These are phyloP conservation scores for Ophonus ardosiacus DNA, from an alignment of 2,888 invertebrate species.

Conservation along the genomic window DNA sequence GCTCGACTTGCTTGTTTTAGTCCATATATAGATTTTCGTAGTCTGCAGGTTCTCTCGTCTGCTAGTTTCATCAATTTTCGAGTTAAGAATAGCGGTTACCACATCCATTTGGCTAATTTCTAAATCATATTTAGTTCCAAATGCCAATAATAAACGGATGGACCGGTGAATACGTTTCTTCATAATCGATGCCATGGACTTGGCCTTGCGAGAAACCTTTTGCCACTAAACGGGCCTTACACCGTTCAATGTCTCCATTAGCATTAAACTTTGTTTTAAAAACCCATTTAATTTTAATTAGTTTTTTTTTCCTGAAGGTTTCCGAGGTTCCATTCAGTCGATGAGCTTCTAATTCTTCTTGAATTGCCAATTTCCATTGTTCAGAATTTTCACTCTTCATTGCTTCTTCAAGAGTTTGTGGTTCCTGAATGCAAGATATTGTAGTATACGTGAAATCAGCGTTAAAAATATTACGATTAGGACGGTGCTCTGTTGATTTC, in stretches of 20 bases:
- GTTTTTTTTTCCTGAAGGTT: background rate
- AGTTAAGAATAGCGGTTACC: background rate
- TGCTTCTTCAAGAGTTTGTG: background rate
- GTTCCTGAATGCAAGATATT: too few species aligned
- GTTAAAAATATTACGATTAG: too few species aligned
- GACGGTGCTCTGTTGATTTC: too few species aligned
- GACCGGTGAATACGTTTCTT: slow-evolving; percentile 52
- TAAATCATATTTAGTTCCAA: background rate
- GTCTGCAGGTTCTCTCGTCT: background rate
- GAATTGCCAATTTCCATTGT: background rate
- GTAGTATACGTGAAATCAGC: too few species aligned
- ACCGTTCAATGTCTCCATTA: background rate
- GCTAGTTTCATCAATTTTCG: background rate
- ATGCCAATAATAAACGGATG: background rate
- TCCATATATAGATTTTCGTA: background rate
- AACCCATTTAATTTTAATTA: background rate
- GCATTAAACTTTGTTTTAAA: background rate
- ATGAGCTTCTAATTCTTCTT: background rate
- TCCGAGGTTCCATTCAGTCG: background rate
- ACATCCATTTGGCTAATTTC: background rate
- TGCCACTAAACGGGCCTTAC: slow-evolving; percentile 39
- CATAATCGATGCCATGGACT: slow-evolving; percentile 53
- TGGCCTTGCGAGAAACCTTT: slow-evolving; percentile 54
- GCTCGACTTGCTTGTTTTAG: background rate
- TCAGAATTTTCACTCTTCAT: background rate